Evolutionary conservation across 2,888 invertebrate genomes (phyloP).

Genomic region (Ceramica pisi): DNA sequence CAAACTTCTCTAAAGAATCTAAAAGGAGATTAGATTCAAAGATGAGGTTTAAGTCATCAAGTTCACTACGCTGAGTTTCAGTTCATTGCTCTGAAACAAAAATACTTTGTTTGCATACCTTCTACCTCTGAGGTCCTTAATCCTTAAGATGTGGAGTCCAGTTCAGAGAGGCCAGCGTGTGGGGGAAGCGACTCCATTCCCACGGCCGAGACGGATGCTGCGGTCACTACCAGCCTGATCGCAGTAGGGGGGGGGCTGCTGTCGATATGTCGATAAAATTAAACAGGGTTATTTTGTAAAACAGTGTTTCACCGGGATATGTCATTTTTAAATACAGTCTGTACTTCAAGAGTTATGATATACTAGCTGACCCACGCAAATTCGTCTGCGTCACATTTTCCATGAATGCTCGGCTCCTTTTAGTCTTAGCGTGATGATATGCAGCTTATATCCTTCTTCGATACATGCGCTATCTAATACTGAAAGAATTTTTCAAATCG

Average conservation of each 20-base stretch:
- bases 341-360: no score
- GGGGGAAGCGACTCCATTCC: constrained; percentile 80
- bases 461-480: no score
- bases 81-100: constrained; percentile 26
- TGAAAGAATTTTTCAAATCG: no score
- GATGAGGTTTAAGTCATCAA: background rate
- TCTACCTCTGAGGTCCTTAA: constrained; percentile 47
- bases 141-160: constrained; percentile 58
- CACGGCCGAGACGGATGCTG: constrained; percentile 83
- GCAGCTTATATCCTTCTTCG: no score
- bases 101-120: constrained; percentile 43
- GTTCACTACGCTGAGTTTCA: background rate
- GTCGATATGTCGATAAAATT: constrained; percentile 53
- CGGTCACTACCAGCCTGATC: constrained; percentile 80
- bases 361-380: no score
- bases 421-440: no score
- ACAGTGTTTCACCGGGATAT: no score
- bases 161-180: constrained; percentile 58
- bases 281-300: background rate
- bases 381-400: no score
- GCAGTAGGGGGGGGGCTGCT: constrained; percentile 40
- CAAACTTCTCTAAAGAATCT: no score
- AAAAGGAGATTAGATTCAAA: background rate
- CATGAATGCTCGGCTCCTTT: no score
- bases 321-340: no score